Conservation (phyloP, 2,888 invertebrate species). For the Drosophila mercatorum region DNA sequence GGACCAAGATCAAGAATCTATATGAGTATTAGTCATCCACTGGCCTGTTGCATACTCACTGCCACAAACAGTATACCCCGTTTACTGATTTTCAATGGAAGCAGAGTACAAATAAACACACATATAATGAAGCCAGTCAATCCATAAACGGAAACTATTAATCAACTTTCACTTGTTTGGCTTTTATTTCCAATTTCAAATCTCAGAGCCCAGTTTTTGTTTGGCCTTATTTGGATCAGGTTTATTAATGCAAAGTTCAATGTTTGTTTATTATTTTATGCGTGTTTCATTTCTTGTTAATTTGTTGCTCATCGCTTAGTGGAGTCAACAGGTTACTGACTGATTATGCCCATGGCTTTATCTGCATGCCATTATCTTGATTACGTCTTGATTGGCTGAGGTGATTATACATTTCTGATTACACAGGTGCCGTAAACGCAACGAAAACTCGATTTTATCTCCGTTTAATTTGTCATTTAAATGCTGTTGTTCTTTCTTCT, state of each 20-base stretch:
- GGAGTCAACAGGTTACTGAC: constrained; percentile 50
- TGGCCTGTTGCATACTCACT: not conserved
- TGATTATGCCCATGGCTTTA: constrained; percentile 42
- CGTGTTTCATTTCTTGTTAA: constrained; percentile 2
- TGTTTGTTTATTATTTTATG: constrained; percentile 13
- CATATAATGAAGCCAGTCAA: constrained; percentile 13
- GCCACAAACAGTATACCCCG: not conserved
- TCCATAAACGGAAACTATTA: constrained; percentile 73
- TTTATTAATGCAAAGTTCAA: constrained; percentile 38
- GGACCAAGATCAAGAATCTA: not conserved
- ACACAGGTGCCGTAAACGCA: constrained; percentile 12
- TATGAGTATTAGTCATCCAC: not conserved
- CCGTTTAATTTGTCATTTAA: constrained; percentile 40
- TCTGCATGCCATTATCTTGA: constrained; percentile 35
- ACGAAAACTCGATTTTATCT: constrained; percentile 27
- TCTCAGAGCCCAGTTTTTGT: constrained; percentile 6
- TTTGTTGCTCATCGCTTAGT: constrained; percentile 19
- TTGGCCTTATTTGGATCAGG: constrained; percentile 12
- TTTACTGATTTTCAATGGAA: not conserved
- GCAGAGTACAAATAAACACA: not conserved
- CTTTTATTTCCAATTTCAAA: constrained; percentile 9
- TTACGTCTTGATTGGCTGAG: constrained; percentile 22
- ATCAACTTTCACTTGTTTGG: constrained; percentile 72
- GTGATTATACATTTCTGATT: constrained; percentile 25
- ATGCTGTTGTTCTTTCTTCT: constrained; percentile 15